Conservation (phyloP, 2,797 vertebrate species). For the Cottoperca gobio region DNA sequence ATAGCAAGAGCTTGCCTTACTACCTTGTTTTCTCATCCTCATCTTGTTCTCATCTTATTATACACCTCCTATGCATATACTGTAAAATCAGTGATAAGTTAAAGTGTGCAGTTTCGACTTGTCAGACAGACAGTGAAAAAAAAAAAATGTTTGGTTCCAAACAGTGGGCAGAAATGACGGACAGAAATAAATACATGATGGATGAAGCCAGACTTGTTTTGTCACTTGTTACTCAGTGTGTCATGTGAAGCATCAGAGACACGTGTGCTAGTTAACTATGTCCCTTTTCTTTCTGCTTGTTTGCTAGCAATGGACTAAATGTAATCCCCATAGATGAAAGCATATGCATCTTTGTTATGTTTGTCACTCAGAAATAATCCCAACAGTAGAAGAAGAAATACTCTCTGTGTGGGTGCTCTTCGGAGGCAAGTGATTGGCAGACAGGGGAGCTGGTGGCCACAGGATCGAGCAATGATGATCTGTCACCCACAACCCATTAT, state of each 20-base stretch:
- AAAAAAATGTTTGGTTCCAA: constrained; percentile 4
- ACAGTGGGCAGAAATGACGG: constrained; percentile 19
- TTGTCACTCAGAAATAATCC: constrained; percentile 58
- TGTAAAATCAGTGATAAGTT: not conserved
- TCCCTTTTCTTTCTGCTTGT: constrained; percentile 32
- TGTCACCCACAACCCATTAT: constrained; percentile 66
- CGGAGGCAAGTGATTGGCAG: constrained; percentile 60
- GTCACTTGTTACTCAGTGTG: constrained; percentile 37
- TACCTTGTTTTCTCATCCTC: not conserved
- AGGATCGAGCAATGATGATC: constrained; percentile 55
- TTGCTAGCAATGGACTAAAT: constrained; percentile 40
- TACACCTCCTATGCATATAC: not conserved
- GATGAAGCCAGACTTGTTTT: constrained; percentile 48
- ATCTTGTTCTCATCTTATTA: not conserved
- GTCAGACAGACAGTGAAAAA: not conserved
- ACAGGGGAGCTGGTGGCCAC: constrained; percentile 54
- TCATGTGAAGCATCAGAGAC: constrained; percentile 35
- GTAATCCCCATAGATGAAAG: constrained; percentile 39
- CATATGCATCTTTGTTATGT: constrained; percentile 48
- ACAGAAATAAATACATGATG: constrained; percentile 30
- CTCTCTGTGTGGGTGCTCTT: constrained; percentile 48
- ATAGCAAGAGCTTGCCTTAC: not conserved
- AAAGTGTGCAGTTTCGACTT: constrained; percentile 2
- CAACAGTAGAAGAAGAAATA: constrained; percentile 34
- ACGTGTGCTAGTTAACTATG: constrained; percentile 31